phyloP scores from a whole-genome alignment of 2,113 vertebrate species.

The Trogon melanurus region DNA sequence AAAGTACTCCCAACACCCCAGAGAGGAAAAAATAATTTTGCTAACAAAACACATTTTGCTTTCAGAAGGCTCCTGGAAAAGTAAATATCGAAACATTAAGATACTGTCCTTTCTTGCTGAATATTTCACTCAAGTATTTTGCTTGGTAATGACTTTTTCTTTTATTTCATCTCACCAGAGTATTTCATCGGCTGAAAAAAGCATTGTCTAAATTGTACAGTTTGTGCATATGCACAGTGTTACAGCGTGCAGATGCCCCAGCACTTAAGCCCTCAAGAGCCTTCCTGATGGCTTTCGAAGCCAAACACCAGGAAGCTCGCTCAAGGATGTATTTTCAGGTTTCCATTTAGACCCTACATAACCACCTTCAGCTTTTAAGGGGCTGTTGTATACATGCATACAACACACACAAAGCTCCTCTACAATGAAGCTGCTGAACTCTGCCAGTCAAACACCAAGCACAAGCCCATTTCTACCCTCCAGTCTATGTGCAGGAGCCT shows the following conservation, averaged over 20 bases:
- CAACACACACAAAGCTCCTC: background rate
- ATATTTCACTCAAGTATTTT: background rate
- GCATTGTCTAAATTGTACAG: background rate
- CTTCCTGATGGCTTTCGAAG: background rate
- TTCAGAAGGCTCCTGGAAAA: slow-evolving; percentile 14
- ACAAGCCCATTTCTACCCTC: background rate
- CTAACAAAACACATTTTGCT: slow-evolving; percentile 18
- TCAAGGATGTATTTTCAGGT: background rate
- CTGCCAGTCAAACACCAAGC: background rate
- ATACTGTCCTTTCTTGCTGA: background rate
- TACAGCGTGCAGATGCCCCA: background rate
- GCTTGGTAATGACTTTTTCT: background rate
- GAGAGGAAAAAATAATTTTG: background rate
- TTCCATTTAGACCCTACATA: background rate
- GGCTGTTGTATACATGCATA: background rate
- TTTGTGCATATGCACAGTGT: background rate
- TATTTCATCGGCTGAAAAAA: background rate
- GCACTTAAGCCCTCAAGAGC: background rate
- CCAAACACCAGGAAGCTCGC: background rate
- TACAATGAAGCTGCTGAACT: background rate
- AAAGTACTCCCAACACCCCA: background rate
- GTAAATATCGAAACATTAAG: background rate
- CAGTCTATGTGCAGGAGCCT: background rate
- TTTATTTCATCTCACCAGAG: slow-evolving; percentile 12
- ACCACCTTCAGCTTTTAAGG: slow-evolving; percentile 19